Percentiles rank a stretch among this genome's conserved stretches.
Conservation (phyloP, 2,113 vertebrate species). For the Corythornis madagascariensis region DNA sequence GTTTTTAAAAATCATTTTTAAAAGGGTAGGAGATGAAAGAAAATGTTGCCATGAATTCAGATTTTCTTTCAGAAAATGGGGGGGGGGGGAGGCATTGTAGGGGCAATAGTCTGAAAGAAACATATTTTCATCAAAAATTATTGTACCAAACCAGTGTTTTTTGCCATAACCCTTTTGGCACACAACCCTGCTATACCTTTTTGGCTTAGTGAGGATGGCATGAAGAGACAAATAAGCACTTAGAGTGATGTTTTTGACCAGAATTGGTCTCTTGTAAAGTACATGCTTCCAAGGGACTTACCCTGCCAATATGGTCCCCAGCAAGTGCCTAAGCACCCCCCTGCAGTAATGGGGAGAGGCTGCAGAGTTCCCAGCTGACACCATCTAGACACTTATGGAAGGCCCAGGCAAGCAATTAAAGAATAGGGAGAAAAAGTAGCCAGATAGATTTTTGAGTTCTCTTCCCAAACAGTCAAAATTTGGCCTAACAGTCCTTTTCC, state of each 20-base stretch:
- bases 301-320: background rate
- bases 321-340: background rate
- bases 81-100: background rate
- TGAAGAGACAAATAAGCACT: background rate
- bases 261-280: background rate
- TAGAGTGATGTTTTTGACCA: background rate
- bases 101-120: background rate
- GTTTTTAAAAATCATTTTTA: background rate
- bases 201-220: background rate
- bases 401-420: background rate
- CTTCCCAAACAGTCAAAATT: background rate
- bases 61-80: background rate
- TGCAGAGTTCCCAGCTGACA: background rate
- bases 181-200: background rate
- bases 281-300: background rate
- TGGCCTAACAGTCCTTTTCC: background rate
- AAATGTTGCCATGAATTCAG: background rate
- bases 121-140: background rate
- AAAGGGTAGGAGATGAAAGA: background rate
- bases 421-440: background rate
- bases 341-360: background rate
- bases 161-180: background rate
- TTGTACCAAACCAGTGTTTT: background rate
- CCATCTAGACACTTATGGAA: background rate
- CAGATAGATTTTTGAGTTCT: background rate